phyloP scores from a whole-genome alignment of 2,797 vertebrate genomes.

The Catostomus latipinnis region DNA sequence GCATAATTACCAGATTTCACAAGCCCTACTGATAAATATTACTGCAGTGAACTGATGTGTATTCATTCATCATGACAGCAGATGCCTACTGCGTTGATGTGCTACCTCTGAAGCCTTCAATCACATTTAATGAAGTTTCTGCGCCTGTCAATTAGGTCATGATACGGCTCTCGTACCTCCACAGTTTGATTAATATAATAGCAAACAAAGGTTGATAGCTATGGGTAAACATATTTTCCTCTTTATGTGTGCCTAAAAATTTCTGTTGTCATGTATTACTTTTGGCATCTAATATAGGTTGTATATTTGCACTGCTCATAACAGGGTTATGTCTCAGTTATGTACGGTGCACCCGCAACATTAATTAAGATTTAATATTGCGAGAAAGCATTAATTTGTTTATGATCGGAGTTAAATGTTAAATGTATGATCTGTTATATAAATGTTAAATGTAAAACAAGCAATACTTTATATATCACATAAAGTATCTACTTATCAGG shows the following conservation, averaged over 20 bases:
- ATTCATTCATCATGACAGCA: conserved; percentile 54
- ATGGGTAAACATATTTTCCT: conserved; percentile 27
- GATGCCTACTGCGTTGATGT: conserved; percentile 34
- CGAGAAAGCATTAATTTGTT: no score
- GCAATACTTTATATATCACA: no score
- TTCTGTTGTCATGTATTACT: not conserved
- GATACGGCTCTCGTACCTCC: conserved; percentile 34
- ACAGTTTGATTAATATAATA: conserved; percentile 40
- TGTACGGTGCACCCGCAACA: no score
- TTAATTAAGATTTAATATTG: no score
- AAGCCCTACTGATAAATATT: conserved; percentile 44
- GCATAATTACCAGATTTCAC: conserved; percentile 56
- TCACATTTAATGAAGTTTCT: conserved; percentile 51
- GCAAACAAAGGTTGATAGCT: conserved; percentile 38
- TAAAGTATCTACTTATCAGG: no score
- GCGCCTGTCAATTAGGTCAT: conserved; percentile 49
- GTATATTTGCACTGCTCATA: not conserved
- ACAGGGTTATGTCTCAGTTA: not conserved
- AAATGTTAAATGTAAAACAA: no score
- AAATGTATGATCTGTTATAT: no score
- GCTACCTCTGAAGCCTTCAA: conserved; percentile 48
- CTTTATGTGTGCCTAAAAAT: not conserved
- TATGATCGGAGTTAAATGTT: no score
- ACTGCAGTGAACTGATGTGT: conserved; percentile 10
- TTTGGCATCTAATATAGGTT: not conserved